A percentile compares a stretch with the other conserved stretches of the same genome.
Conservation (phyloP, 2,888 invertebrate species). For the Megalurothrips usitatus region DNA sequence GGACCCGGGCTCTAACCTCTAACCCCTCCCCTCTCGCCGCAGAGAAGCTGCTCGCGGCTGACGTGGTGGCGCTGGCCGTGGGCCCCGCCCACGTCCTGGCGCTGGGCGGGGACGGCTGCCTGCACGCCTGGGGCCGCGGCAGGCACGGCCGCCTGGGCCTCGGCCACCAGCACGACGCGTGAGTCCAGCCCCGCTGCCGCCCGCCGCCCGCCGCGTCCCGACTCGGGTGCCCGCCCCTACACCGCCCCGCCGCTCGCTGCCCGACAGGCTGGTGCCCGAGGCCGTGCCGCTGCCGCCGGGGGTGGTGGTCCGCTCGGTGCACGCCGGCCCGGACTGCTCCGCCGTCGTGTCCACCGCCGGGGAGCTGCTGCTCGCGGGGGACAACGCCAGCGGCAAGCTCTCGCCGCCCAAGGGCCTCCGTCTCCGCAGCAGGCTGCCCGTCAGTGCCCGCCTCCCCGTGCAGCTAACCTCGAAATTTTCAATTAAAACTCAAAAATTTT, state of each 20-base stretch:
- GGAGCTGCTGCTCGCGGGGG: conserved; percentile 2
- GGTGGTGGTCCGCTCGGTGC: conserved; percentile 7
- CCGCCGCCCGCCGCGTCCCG: neutral
- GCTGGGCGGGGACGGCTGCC: conserved; percentile 55
- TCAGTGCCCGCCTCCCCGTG: neutral
- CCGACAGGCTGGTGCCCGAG: neutral
- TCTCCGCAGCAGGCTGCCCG: neutral
- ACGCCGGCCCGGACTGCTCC: conserved; percentile 15
- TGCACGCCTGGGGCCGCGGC: conserved; percentile 63
- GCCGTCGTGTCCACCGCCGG: conserved; percentile 18
- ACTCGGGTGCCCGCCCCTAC: neutral
- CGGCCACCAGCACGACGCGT: conserved; percentile 18
- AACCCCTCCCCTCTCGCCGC: too few relatives aligned
- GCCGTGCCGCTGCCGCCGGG: conserved; percentile 1
- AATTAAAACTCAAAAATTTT: too few relatives aligned
- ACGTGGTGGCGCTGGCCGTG: conserved; percentile 57
- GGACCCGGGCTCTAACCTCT: too few relatives aligned
- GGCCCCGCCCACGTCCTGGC: conserved; percentile 57
- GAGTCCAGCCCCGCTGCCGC: neutral
- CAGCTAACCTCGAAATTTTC: too few relatives aligned
- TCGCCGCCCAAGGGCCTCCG: conserved; percentile 11
- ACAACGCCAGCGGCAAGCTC: conserved; percentile 11
- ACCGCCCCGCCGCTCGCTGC: neutral
- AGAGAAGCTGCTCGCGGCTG: conserved; percentile 53
- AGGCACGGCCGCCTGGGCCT: conserved; percentile 34